Base-by-base conservation (phyloP, 2,113 vertebrate species). In the Podarcis raffonei region DNA sequence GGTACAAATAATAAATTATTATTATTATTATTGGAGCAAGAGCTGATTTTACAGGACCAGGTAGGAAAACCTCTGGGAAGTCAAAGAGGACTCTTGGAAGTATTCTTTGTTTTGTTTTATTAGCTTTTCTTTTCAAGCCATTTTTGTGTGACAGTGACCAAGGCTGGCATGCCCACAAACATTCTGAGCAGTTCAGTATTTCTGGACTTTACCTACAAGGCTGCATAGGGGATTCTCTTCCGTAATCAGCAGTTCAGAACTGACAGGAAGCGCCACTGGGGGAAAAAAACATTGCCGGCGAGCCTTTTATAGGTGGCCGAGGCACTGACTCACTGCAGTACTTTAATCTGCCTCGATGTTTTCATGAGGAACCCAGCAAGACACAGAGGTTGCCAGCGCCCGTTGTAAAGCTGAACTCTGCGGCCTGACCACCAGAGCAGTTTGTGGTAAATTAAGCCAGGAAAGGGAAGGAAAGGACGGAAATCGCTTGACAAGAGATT, bases 301-400 rank as follows among this genome's bases (percentile, higher is more conserved):
- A 75, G 35, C 82, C 18, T 88, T 82, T 88, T 83, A 75, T 82
- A 88, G 57, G 72, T 65, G 53, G 57, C 72, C 32, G 75, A 88
- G 75, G 20, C n/a, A n/a, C 86, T 82, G 7, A 65, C 27, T 88
- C 82, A 25, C 7, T 62, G 71, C 79, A 65, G 53, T 82, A 27
- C 69, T 88, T 75, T 75, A 82, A 82, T 82, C 79, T 82, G 53
- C 80, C 48, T 75, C n/a, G 25, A n/a, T 75, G 32, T 37, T 37
- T 85, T 85, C 76, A 85, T 85, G 84, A 85, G 35, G 1, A 82
- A 65, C 22, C 69, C 27, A 65, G 53, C 4, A 87, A 42, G 35
- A 23, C 35, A 35, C 59, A 42, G 48, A 87, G 37, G 37, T 75
- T 82, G 59, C 57, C 69, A 75, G 11, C 15, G 48, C 5, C 57